Evolutionary conservation across 1,140 invertebrate species (phyloP), one percentile per base, ranked within the genome.

Genomic region (Aphelinus atriplicis): DNA sequence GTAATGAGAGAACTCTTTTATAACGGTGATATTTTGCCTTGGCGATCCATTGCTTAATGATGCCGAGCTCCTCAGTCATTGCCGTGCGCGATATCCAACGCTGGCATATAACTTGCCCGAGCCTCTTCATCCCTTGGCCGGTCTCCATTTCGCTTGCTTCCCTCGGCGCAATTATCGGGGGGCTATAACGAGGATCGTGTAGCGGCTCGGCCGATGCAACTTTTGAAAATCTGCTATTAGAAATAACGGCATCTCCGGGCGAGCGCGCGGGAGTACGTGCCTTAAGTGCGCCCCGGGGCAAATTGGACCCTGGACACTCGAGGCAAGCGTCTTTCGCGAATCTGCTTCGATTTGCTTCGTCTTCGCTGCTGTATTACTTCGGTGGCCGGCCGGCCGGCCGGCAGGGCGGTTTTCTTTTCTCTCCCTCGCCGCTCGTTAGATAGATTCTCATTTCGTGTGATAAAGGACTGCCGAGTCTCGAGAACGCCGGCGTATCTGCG

Each of bases 141-240:
- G 65, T 68, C 55, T 65, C 61, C n/a, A 51, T 55, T 75, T 76
- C 48, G 53, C 60, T 45, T 56, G 42, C 43, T 53, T 5, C 53
- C n/a, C 42, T 58, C 9, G 26, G 50, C 71, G 63, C 74, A 76
- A 76, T 76, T 76, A 76, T 63, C 63, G 64, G 58, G 43, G 45
- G 45, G 7, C 45, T 57, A 43, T 76, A 76, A 76, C 69, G 74
- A 76, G 69, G 63, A 64, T 69, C 73, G 63, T 63, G 64, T 83
- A 85, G 80, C 77, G 78, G 76, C 60, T 50, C 68, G 63, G 77
- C 45, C 50, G 80, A 81, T 83, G 84, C 82, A 84, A 84, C 82
- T 86, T 85, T 84, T 83, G 81, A 86, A 85, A 86, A 86, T 86
- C 82, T 84, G 81, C 84, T 86, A 86, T 85, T 84, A 85, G 84